Percentiles rank a stretch among this genome's conserved stretches.
Evolutionary conservation across 2,888 invertebrate genomes (phyloP).

Genomic region (Didymodactylos carnosus): DNA sequence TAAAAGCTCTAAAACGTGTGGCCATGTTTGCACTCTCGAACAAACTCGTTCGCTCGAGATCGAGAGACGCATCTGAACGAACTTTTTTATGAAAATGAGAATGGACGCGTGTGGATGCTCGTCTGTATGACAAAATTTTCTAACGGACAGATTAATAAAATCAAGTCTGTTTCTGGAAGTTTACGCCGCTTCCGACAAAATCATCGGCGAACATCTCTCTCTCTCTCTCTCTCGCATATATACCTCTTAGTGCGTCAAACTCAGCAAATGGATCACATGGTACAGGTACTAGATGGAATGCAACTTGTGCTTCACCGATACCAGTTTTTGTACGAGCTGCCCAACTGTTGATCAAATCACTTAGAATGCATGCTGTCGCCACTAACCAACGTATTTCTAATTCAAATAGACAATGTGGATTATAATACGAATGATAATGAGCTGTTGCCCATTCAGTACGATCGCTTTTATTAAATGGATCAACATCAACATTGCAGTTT

Average conservation of each 20-base stretch:
- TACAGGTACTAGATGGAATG: slow-evolving; percentile 75
- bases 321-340: background rate
- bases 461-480: slow-evolving; percentile 25
- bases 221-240: background rate
- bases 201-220: too few species aligned
- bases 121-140: too few species aligned
- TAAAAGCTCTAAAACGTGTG: too few species aligned
- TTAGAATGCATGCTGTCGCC: slow-evolving; percentile 76
- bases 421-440: slow-evolving; percentile 66
- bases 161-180: too few species aligned
- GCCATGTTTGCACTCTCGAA: too few species aligned
- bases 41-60: too few species aligned
- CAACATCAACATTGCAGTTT: slow-evolving; percentile 26
- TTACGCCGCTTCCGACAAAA: too few species aligned
- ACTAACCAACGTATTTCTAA: slow-evolving; percentile 88
- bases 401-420: slow-evolving; percentile 75
- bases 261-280: slow-evolving; percentile 85
- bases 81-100: too few species aligned
- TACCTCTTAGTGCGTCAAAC: slow-evolving; percentile 66
- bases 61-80: too few species aligned
- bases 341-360: slow-evolving; percentile 53
- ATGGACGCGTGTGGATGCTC: too few species aligned
- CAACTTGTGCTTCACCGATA: slow-evolving; percentile 22
- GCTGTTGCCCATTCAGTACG: slow-evolving; percentile 86
- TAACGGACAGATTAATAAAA: too few species aligned